Evolutionary conservation across 2,888 invertebrate genomes (phyloP).

Genomic region (Rutpela maculata): DNA sequence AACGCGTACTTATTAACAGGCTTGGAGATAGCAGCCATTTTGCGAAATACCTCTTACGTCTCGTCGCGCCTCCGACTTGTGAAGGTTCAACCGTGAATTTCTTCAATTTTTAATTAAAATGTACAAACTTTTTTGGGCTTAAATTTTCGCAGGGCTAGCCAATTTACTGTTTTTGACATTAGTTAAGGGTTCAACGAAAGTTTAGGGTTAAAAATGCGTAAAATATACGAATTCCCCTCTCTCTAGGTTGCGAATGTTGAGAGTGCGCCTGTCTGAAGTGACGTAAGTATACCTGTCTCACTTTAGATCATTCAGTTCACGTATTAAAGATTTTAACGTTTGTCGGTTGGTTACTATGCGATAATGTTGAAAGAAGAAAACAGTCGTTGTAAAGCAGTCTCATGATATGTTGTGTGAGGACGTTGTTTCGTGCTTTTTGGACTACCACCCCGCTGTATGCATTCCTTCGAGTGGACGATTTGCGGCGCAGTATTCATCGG

Average conservation of each 20-base stretch:
- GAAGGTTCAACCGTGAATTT: conserved; percentile 62
- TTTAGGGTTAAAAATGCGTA: conserved; percentile 56
- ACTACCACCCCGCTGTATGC: conserved; percentile 47
- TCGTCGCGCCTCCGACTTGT: conserved; percentile 68
- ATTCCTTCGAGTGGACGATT: conserved; percentile 35
- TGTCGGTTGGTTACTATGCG: conserved; percentile 68
- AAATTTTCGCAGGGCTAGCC: conserved; percentile 53
- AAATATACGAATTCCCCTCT: conserved; percentile 55
- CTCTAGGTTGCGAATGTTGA: conserved; percentile 54
- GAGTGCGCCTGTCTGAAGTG: conserved; percentile 64
- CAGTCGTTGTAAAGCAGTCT: conserved; percentile 55
- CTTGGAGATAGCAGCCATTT: conserved; percentile 70
- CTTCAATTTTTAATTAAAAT: conserved; percentile 57
- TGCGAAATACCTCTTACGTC: conserved; percentile 67
- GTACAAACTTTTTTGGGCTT: conserved; percentile 62
- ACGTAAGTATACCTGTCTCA: conserved; percentile 63
- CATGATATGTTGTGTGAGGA: conserved; percentile 47
- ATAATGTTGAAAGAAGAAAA: conserved; percentile 60
- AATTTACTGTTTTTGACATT: conserved; percentile 34
- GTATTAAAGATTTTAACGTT: conserved; percentile 59
- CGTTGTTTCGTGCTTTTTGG: conserved; percentile 51
- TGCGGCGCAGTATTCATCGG: conserved; percentile 35
- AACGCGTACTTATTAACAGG: conserved; percentile 63
- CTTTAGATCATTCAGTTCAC: conserved; percentile 55
- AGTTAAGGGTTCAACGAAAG: conserved; percentile 44